Percentiles rank a stretch among this genome's conserved stretches.
phyloP scores from a whole-genome alignment of 2,888 invertebrate species.

The Cantharis nigra region DNA sequence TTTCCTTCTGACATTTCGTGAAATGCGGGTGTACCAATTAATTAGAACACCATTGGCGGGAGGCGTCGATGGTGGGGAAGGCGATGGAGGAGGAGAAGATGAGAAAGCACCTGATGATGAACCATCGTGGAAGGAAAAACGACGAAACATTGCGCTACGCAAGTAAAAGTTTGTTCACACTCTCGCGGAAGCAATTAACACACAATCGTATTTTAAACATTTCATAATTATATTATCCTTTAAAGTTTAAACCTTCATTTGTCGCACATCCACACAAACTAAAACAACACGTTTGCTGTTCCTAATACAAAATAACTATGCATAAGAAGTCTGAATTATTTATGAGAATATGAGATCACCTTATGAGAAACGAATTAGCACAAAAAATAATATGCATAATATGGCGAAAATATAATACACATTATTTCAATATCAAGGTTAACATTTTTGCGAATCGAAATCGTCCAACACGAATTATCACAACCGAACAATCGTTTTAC shows the following conservation, averaged over 20 bases:
- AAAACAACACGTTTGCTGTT: neutral
- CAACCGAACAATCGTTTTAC: neutral
- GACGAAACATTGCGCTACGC: slow-evolving; percentile 46
- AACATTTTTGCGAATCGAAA: neutral
- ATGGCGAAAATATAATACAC: neutral
- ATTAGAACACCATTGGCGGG: slow-evolving; percentile 44
- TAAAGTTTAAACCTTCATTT: neutral
- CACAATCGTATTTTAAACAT: neutral
- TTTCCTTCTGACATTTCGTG: slow-evolving; percentile 44
- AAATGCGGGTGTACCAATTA: slow-evolving; percentile 49
- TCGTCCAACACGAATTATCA: neutral
- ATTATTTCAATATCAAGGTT: neutral
- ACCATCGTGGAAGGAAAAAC: slow-evolving; percentile 40
- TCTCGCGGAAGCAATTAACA: neutral
- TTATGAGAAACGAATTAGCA: slow-evolving; percentile 14
- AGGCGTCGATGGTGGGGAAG: slow-evolving; percentile 39
- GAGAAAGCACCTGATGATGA: slow-evolving; percentile 20
- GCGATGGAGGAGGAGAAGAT: slow-evolving; percentile 32
- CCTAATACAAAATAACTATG: neutral
- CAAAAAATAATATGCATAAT: slow-evolving; percentile 13
- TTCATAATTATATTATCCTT: neutral
- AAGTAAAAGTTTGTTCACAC: neutral
- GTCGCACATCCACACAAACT: neutral
- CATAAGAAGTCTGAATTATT: slow-evolving; percentile 21
- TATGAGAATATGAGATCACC: slow-evolving; percentile 29